A percentile compares a stretch with the other conserved stretches of the same genome.
Evolutionary conservation across 2,797 vertebrate species (phyloP).

Genomic region (Acipenser ruthenus): DNA sequence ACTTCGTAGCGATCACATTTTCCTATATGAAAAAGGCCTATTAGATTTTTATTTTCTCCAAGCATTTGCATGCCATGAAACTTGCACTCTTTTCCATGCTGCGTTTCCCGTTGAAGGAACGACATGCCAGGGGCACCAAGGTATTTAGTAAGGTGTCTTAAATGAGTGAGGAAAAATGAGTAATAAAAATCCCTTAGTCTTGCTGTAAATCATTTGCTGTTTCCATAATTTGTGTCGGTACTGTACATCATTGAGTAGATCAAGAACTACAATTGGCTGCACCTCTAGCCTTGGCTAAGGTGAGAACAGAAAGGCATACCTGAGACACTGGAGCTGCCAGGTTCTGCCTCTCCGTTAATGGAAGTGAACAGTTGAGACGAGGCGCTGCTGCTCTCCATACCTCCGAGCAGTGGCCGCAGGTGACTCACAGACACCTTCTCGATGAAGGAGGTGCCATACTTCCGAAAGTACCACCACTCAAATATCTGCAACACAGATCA

Average conservation of each 20-base stretch:
- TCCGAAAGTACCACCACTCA: slow-evolving; percentile 98
- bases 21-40: too few relatives aligned
- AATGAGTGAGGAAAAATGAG: background rate
- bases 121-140: background rate
- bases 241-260: too few relatives aligned
- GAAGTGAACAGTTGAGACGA: slow-evolving; percentile 70
- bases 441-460: slow-evolving; percentile 94
- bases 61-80: background rate
- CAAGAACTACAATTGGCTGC: too few relatives aligned
- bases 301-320: slow-evolving; percentile 47
- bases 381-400: slow-evolving; percentile 67
- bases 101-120: too few relatives aligned
- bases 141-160: background rate
- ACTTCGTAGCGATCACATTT: too few relatives aligned
- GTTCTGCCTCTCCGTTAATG: slow-evolving; percentile 70
- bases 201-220: too few relatives aligned
- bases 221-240: too few relatives aligned
- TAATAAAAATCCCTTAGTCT: too few relatives aligned
- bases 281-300: too few relatives aligned
- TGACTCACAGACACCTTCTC: slow-evolving; percentile 98
- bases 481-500: slow-evolving; percentile 70
- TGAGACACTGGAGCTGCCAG: slow-evolving; percentile 76
- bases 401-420: slow-evolving; percentile 83
- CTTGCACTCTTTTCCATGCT: background rate
- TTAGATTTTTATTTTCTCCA: too few relatives aligned